Evolutionary conservation across 2,797 vertebrate genomes (phyloP), one percentile per base, ranked within the genome.

Genomic region (Mus caroli): DNA sequence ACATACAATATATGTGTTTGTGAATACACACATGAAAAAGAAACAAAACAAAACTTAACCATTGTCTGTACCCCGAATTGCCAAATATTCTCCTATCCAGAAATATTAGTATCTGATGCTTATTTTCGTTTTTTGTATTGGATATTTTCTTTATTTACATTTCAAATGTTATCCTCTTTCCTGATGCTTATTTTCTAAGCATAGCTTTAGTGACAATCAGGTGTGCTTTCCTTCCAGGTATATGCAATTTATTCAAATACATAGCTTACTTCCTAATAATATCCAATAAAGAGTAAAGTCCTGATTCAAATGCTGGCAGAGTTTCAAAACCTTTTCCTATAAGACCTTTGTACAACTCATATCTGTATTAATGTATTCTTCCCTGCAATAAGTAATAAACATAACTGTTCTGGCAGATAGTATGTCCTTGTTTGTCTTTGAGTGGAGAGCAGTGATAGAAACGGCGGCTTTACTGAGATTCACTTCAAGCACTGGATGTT

Each of bases 361-460:
- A n/a, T 83, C 40, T 54, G 14, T 58, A 14, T 19, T 19, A 62
- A 4, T 86, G 17, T 19, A 37, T 43, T 87, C 24, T 89, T 67
- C 91, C 34, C 22, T 96, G n/a, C 14, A 40, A 17, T 83, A 62
- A 92, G 40, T 52, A 94, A 95, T 87, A 91, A 80, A 28, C 9
- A 54, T 10, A 69, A n/a, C 6, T 75, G 64, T 17, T 82, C 60
- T 62, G 88, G 20, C 28, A 43, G 64, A 11, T 50, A 10, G 9
- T 82, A 15, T 79, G 13, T 88, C 43, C 62, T 69, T 85, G 83
- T 17, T 54, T 78, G 34, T 60, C 17, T 83, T 89, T 75, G 50
- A 34, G 34, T 92, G 24, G 14, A 96, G 22, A 46, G 19, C 75
- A 28, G 58, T 78, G 62, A 69, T 34, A 91, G 79, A 94, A 80